phyloP scores from a whole-genome alignment of 2,113 vertebrate species.

The Apteryx owenii region DNA sequence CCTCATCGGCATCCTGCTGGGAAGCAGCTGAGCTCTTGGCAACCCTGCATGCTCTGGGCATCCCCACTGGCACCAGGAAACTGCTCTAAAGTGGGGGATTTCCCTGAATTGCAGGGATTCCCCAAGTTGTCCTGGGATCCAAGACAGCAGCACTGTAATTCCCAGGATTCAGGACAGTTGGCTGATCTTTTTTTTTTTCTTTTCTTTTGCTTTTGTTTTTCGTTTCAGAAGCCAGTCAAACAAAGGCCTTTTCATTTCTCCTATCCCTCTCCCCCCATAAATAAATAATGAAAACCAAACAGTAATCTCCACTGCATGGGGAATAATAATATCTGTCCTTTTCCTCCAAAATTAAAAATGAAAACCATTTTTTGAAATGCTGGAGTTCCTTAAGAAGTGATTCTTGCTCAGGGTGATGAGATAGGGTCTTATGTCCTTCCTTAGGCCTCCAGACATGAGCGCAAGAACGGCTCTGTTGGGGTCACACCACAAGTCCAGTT shows the following conservation, averaged over 20 bases:
- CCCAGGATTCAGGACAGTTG: not conserved
- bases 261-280: not conserved
- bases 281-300: not conserved
- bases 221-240: not conserved
- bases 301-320: not conserved
- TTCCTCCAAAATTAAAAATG: not conserved
- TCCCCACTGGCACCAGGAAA: constrained; percentile 13
- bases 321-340: not conserved
- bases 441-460: not conserved
- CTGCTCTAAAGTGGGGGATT: not conserved
- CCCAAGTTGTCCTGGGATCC: not conserved
- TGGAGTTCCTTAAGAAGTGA: not conserved
- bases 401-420: not conserved
- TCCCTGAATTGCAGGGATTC: constrained; percentile 23
- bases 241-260: not conserved
- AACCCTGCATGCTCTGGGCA: not conserved
- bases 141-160: not conserved
- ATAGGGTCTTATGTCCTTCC: not conserved
- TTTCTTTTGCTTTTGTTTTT: not conserved
- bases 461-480: not conserved
- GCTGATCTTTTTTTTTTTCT: not conserved
- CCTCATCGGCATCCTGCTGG: not conserved
- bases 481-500: not conserved
- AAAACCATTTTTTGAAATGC: not conserved
- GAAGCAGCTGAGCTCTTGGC: constrained; percentile 46